A percentile compares a stretch with the other conserved stretches of the same genome.
Evolutionary conservation across 37 sponge, comb jelly and placozoan genomes (phyloP).

Genomic region (Petrosia ficiformis): DNA sequence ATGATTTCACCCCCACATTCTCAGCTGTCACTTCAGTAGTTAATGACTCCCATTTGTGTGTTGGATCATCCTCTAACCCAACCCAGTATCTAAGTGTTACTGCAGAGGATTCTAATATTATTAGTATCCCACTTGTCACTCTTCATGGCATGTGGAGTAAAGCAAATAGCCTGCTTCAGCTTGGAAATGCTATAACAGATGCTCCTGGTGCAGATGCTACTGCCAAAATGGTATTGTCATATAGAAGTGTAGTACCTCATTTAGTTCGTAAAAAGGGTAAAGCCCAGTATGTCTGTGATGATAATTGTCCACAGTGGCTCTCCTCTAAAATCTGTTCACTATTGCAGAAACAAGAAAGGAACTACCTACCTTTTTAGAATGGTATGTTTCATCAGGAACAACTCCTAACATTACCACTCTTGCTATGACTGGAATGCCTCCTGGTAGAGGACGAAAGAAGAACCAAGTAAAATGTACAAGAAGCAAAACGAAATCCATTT

Average conservation of each 20-base stretch:
- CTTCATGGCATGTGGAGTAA: conserved; percentile 14
- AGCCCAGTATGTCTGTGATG: conserved; percentile 29
- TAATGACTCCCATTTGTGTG: too few relatives aligned
- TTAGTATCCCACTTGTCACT: conserved; percentile 4
- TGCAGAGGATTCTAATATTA: background rate
- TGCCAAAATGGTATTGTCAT: conserved; percentile 9
- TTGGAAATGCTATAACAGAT: conserved; percentile 12
- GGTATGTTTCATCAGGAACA: background rate
- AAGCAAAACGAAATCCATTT: too few relatives aligned
- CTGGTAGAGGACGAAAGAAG: too few relatives aligned
- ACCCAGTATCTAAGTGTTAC: background rate
- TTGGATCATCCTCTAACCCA: background rate
- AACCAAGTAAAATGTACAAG: too few relatives aligned
- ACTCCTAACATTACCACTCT: too few relatives aligned
- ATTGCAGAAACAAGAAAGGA: background rate
- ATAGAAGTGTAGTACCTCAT: conserved; percentile 6
- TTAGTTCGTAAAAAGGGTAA: background rate
- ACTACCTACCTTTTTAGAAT: conserved; percentile 8
- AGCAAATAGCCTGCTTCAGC: conserved; percentile 6
- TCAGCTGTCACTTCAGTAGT: background rate
- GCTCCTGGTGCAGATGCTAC: conserved; percentile 16
- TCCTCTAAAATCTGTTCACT: background rate
- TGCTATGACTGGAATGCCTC: too few relatives aligned
- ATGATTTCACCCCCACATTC: background rate
- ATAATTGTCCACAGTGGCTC: conserved; percentile 16